Conservation (phyloP, 2,888 invertebrate genomes). For the Elgonia sp. region DNA sequence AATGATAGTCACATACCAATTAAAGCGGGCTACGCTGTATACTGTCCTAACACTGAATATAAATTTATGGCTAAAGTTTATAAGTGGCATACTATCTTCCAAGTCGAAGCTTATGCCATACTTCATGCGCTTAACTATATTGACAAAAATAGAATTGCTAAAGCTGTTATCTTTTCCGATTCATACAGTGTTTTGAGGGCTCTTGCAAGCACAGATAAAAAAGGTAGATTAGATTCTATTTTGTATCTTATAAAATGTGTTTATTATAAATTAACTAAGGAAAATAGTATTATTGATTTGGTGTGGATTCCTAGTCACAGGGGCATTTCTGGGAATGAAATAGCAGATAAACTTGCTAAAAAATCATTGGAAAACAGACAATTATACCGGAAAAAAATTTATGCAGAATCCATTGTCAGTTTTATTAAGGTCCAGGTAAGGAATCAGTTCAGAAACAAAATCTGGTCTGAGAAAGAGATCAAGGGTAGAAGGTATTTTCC, state of each 20-base stretch:
- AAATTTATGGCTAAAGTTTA: constrained; percentile 15
- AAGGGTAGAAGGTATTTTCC: constrained; percentile 39
- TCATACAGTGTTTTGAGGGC: constrained; percentile 19
- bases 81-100: constrained; percentile 25
- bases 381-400: constrained; percentile 9
- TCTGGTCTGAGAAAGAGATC: constrained; percentile 14
- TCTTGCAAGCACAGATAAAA: background rate
- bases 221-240: constrained; percentile 14
- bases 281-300: background rate
- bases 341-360: constrained; percentile 23
- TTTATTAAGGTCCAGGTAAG: constrained; percentile 14
- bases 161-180: constrained; percentile 24
- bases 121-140: constrained; percentile 39
- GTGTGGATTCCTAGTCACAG: constrained; percentile 36
- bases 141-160: background rate
- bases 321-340: constrained; percentile 25
- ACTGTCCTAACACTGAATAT: constrained; percentile 1
- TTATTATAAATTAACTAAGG: background rate
- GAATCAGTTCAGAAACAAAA: background rate
- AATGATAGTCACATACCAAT: background rate
- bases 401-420: constrained; percentile 8
- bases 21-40: constrained; percentile 6
- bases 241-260: constrained; percentile 26
- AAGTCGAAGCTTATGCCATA: constrained; percentile 37
- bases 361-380: background rate